Evolutionary conservation across 2,888 invertebrate genomes (phyloP), one percentile per base, ranked within the genome.

Genomic region (Tenthredo scrophulariae): DNA sequence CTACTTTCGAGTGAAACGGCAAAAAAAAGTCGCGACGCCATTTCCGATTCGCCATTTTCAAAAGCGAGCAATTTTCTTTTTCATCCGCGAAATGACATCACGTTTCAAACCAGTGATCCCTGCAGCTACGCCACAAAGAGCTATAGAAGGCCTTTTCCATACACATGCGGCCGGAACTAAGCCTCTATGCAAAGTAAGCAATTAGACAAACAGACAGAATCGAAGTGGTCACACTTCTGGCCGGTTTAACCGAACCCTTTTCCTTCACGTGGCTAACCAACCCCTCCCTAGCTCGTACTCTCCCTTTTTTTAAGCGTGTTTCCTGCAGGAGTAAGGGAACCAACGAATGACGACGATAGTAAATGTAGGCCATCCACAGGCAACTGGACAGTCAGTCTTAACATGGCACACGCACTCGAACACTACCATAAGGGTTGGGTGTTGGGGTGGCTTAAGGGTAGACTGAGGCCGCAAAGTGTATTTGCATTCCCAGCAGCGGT

Each of bases 401-500:
- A 37, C 58, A 2, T 79, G 50, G 79, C 79, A 54, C 58, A 58
- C 80, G 62, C 62, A 58, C 40, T 80, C 40, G 75, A 33, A 65
- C 37, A 29, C 65, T 33, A 29, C 10, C 50, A 50, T 43, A 29
- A 85, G 83, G 85, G 83, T 84, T 80, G 80, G 50, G 84, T 77
- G 79, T 84, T 80, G 67, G 84, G 75, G 72, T 85, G 86, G 85
- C 85, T 88, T 87, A 87, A 86, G 85, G 84, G 83, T 72, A 85
- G 84, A 87, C 74, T 79, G 79, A 65, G 85, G 87, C 89, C 87
- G 87, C 89, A 90, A 90, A 88, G 89, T 90, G 88, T 90, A 91
- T 91, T 92, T 92, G 89, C 92, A 91, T 91, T 92, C 87, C 90
- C 88, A 88, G 89, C 88, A 87, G 89, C 88, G 91, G 92, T 91